phyloP scores from a whole-genome alignment of 2,113 vertebrate genomes.

The Dipodomys stephensi region DNA sequence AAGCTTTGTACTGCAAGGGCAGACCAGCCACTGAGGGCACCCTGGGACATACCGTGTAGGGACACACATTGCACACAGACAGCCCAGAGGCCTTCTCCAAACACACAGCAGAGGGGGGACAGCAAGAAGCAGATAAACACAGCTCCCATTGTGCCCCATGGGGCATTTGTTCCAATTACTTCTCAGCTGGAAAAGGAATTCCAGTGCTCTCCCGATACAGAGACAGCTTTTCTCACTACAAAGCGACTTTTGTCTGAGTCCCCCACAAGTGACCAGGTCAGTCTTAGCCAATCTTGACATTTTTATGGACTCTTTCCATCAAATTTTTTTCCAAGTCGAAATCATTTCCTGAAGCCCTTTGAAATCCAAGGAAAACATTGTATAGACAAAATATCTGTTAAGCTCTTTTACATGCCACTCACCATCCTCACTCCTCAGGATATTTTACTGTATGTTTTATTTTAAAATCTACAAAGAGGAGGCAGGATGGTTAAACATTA shows the following conservation, averaged over 20 bases:
- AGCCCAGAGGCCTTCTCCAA: background rate
- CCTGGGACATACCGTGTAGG: background rate
- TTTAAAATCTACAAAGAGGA: conserved; percentile 35
- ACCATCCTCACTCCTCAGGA: conserved; percentile 36
- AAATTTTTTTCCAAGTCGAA: conserved; percentile 49
- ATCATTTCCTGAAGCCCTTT: conserved; percentile 72
- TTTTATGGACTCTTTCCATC: conserved; percentile 75
- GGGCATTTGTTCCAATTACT: background rate
- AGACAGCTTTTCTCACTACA: conserved; percentile 78
- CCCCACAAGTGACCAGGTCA: conserved; percentile 75
- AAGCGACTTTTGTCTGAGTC: conserved; percentile 83
- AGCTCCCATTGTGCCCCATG: conserved; percentile 45
- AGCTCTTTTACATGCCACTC: conserved; percentile 35
- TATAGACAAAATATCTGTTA: conserved; percentile 61
- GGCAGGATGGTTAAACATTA: background rate
- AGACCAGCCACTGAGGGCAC: background rate
- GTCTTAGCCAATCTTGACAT: conserved; percentile 69
- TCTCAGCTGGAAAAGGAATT: conserved; percentile 68
- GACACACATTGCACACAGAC: background rate
- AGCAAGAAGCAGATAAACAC: conserved; percentile 4
- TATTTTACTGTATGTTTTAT: conserved; percentile 21
- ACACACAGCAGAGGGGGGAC: background rate
- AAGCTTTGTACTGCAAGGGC: background rate
- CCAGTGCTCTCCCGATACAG: conserved; percentile 81
- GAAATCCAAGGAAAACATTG: conserved; percentile 78